phyloP scores from a whole-genome alignment of 1,140 invertebrate genomes.

The Metopolophium dirhodum region DNA sequence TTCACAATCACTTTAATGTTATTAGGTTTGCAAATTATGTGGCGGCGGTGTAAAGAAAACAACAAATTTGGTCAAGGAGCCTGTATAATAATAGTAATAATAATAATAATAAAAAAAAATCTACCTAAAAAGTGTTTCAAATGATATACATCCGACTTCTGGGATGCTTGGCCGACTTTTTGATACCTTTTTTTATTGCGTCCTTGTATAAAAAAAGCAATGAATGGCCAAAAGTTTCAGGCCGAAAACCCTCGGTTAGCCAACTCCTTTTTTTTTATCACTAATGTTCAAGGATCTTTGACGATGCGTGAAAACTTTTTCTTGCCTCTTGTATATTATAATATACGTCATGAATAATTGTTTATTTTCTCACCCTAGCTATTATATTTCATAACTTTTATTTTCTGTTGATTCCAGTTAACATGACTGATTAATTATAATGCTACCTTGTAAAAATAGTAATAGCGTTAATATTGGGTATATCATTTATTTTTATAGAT shows the following conservation, averaged over 20 bases:
- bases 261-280: slow-evolving; percentile 4
- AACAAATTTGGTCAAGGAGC: not conserved
- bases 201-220: slow-evolving; percentile 26
- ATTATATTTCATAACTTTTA: not conserved
- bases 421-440: not conserved
- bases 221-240: slow-evolving; percentile 40
- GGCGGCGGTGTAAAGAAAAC: not conserved
- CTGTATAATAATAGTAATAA: not conserved
- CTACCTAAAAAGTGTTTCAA: slow-evolving; percentile 34
- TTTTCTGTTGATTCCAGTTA: not conserved
- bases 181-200: slow-evolving; percentile 43
- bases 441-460: not conserved
- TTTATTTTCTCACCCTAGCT: slow-evolving; percentile 17
- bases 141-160: slow-evolving; percentile 41
- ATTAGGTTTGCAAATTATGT: not conserved
- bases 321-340: not conserved
- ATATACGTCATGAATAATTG: slow-evolving; percentile 1
- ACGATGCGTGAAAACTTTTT: slow-evolving; percentile 12
- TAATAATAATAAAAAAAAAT: not conserved
- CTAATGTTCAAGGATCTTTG: slow-evolving; percentile 18
- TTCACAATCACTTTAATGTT: not conserved
- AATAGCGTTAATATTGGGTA: not conserved
- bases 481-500: not conserved
- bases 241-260: not conserved
- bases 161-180: slow-evolving; percentile 1